These are phyloP conservation scores for Acrocera orbiculus DNA, from an alignment of 2,888 invertebrate species.

Conservation along the genomic window DNA sequence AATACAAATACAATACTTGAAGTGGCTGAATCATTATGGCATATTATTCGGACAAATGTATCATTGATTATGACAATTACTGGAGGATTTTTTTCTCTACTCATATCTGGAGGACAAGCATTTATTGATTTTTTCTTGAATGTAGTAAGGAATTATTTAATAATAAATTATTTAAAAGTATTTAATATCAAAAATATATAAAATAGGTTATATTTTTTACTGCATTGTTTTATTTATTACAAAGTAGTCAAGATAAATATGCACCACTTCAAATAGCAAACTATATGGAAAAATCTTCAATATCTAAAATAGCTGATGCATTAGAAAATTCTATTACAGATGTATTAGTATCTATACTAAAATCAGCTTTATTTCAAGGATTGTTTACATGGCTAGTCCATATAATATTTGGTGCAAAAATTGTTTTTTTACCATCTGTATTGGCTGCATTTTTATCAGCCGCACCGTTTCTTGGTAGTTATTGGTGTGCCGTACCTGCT, in stretches of 20 bases:
- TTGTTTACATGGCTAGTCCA: conserved; percentile 97
- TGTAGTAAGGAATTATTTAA: conserved; percentile 37
- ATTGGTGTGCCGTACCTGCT: conserved; percentile 88
- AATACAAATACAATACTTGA: conserved; percentile 80
- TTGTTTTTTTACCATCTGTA: conserved; percentile 80
- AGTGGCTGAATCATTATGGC: conserved; percentile 72
- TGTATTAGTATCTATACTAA: conserved; percentile 89
- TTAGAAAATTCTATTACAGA: conserved; percentile 80
- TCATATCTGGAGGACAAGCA: conserved; percentile 80
- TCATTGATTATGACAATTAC: conserved; percentile 67
- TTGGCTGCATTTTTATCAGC: conserved; percentile 86
- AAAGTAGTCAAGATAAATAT: conserved; percentile 68
- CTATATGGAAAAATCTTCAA: conserved; percentile 60
- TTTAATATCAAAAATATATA: conserved; percentile 15
- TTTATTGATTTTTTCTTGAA: conserved; percentile 74
- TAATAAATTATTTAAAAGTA: not conserved
- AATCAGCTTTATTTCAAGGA: conserved; percentile 93
- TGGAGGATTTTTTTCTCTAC: conserved; percentile 70
- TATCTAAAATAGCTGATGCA: conserved; percentile 60
- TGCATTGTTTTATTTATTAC: conserved; percentile 86
- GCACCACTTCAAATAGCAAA: conserved; percentile 84
- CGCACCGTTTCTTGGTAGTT: conserved; percentile 89
- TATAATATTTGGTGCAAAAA: conserved; percentile 81
- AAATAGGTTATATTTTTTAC: conserved; percentile 96
- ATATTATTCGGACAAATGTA: conserved; percentile 81